Evolutionary conservation across 2,797 vertebrate genomes (phyloP), one percentile per base, ranked within the genome.

Genomic region (Pangasius macronema): DNA sequence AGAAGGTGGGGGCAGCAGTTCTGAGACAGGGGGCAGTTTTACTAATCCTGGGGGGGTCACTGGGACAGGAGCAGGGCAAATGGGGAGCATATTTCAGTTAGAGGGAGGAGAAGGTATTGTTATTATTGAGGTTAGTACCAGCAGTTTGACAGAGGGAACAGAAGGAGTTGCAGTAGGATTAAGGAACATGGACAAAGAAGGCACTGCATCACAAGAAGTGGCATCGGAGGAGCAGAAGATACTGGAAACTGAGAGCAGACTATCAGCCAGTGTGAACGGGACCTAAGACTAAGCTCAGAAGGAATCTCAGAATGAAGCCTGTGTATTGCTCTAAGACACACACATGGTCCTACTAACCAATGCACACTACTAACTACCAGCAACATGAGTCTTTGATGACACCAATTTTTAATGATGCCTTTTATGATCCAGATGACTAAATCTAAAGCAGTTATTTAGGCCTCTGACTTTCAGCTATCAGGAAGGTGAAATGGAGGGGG

Each of bases 111-210:
- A 96, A 87, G 95, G 95, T 86, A 96, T 96, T 55, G 96, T 96
- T 36, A 96, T 96, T 84, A 96, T 96, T 57, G 96, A 96, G 90
- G 96, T 96, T 57, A 96, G 95, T 91, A 96, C 95, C 72, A 96
- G 96, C 85, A 93, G 94, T 87, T 89, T 96, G 82, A 93, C 94
- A 86, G 95, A 96, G 53, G 89, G 92, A 83, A 91, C 88, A 73
- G 93, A 88, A 30, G 93, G 92, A 20, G 93, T 95, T 88, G 83
- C 91, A 11, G 88, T 94, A 42, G 93, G 86, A 70, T 87, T 94
- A 57, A 90, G 90, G 72, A 87, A 85, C 11, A 92, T 94, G 67
- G 92, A 90, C 39, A 95, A 94, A 87, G 92, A 87, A 65, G 92
- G 90, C 65, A 83, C 86, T 59, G 79, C 86, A 6, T 30, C 89